Percentiles rank a stretch among this genome's conserved stretches.
phyloP scores from a whole-genome alignment of 2,113 vertebrate genomes.

The Riparia riparia region DNA sequence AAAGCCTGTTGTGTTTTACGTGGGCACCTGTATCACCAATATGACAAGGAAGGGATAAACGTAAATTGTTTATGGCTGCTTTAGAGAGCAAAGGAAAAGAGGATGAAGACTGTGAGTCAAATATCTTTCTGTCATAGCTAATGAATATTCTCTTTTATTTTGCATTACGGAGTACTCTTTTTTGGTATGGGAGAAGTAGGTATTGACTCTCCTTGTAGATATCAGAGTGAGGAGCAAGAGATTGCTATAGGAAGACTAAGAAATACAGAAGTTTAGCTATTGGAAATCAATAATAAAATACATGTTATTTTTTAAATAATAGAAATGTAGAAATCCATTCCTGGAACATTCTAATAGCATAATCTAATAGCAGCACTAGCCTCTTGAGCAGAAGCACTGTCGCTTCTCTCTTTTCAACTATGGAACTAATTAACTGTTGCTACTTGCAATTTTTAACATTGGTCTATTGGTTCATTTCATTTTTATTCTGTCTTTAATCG shows the following conservation, averaged over 20 bases:
- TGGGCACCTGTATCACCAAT: neutral
- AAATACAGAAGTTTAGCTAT: neutral
- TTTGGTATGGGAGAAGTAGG: neutral
- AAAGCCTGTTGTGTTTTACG: neutral
- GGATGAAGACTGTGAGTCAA: neutral
- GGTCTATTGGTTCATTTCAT: conserved; percentile 58
- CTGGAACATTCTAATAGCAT: neutral
- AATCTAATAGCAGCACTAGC: neutral
- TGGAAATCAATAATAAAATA: neutral
- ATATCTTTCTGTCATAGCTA: neutral
- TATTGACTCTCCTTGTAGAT: neutral
- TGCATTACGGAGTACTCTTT: neutral
- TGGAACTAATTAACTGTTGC: conserved; percentile 58
- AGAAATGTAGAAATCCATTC: neutral
- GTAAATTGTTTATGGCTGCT: neutral
- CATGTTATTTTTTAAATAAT: neutral
- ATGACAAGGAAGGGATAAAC: neutral
- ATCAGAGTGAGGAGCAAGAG: neutral
- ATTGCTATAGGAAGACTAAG: neutral
- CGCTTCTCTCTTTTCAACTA: conserved; percentile 35
- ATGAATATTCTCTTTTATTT: neutral
- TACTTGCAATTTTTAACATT: conserved; percentile 64
- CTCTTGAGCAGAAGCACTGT: conserved; percentile 20
- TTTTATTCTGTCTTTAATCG: conserved; percentile 71
- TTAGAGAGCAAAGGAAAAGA: neutral